Conservation (phyloP, 1,140 invertebrate species). For the Adoxophyes honmai region DNA sequence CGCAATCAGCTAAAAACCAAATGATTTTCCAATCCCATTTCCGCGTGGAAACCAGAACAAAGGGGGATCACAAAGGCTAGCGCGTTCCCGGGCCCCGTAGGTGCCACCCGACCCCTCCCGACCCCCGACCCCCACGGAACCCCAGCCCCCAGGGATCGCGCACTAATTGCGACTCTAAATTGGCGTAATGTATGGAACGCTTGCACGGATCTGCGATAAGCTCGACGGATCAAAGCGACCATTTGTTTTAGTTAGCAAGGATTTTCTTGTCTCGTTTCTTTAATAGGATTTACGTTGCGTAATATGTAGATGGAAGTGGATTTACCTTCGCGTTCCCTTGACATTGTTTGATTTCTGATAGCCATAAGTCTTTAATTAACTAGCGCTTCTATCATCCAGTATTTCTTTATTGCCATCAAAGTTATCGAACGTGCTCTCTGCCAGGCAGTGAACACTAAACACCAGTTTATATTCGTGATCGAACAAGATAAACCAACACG, state of each 20-base stretch:
- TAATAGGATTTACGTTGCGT: constrained; percentile 18
- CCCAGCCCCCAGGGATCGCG: constrained; percentile 47
- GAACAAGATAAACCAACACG: neutral
- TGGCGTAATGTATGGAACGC: constrained; percentile 70
- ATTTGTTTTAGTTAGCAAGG: constrained; percentile 66
- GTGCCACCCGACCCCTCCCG: constrained; percentile 16
- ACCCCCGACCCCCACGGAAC: constrained; percentile 24
- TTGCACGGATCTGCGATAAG: constrained; percentile 47
- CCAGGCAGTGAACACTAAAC: too few relatives aligned
- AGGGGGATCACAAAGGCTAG: constrained; percentile 48
- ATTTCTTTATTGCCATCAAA: too few relatives aligned
- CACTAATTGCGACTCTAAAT: constrained; percentile 70
- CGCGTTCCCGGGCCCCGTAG: constrained; percentile 23
- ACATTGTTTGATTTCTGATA: too few relatives aligned
- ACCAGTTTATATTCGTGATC: too few relatives aligned
- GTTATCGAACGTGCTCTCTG: too few relatives aligned
- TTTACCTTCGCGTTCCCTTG: too few relatives aligned
- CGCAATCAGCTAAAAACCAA: constrained; percentile 72
- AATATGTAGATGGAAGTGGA: neutral
- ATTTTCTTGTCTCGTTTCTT: constrained; percentile 34
- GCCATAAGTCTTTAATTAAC: too few relatives aligned
- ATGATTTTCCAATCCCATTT: constrained; percentile 74
- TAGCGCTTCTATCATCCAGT: too few relatives aligned
- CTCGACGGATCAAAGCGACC: constrained; percentile 51
- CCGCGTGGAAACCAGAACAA: constrained; percentile 59